Evolutionary conservation across 2,888 invertebrate genomes (phyloP).

Genomic region (Pharmacophagus antenor): DNA sequence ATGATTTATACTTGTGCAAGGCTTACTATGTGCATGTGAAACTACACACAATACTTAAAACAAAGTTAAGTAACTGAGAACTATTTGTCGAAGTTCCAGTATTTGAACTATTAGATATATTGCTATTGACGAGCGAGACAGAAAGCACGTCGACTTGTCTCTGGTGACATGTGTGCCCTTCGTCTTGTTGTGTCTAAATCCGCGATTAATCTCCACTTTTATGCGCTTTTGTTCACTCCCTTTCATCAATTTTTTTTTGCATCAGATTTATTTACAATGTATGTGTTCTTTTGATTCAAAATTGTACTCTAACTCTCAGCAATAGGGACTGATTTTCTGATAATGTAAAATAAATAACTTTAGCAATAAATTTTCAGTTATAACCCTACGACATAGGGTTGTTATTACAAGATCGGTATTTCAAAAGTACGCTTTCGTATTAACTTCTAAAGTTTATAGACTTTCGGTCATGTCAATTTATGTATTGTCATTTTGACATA

Average conservation of each 20-base stretch:
- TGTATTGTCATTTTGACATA: conserved; percentile 80
- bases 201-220: conserved; percentile 79
- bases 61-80: too few relatives aligned
- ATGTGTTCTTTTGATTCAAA: conserved; percentile 32
- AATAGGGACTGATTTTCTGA: conserved; percentile 25
- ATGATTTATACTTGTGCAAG: too few relatives aligned
- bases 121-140: conserved; percentile 48
- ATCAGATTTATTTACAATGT: conserved; percentile 51
- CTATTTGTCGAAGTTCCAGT: not conserved
- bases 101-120: conserved; percentile 2
- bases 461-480: conserved; percentile 78
- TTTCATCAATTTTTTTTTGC: conserved; percentile 58
- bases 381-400: conserved; percentile 37
- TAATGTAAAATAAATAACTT: not conserved
- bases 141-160: conserved; percentile 45
- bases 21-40: too few relatives aligned
- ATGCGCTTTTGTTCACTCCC: conserved; percentile 76
- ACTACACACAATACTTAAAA: too few relatives aligned
- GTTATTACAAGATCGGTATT: conserved; percentile 35
- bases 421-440: conserved; percentile 45
- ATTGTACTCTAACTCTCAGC: conserved; percentile 35
- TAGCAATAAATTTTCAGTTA: conserved; percentile 31
- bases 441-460: conserved; percentile 76
- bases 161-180: conserved; percentile 64
- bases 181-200: conserved; percentile 73